Percentiles rank a stretch among this genome's conserved stretches.
phyloP scores from a whole-genome alignment of 2,113 vertebrate species.

The Corynorhinus townsendii region DNA sequence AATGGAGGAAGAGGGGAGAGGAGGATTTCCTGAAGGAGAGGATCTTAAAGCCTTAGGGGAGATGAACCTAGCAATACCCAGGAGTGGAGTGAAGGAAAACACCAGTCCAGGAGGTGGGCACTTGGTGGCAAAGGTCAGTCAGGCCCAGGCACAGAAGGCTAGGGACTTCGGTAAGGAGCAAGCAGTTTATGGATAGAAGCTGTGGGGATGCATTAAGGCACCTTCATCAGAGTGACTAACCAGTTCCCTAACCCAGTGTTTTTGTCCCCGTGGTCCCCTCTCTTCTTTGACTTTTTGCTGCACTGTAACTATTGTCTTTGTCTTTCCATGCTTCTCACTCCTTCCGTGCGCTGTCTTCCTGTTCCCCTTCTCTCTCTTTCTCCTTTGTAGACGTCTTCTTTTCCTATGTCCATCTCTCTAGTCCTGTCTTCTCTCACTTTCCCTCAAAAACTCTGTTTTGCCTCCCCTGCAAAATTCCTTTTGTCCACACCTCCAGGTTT shows the following conservation, averaged over 20 bases:
- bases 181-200: too few species aligned
- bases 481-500: background rate
- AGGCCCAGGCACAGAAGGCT: too few species aligned
- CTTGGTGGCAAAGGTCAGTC: accelerated
- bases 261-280: too few species aligned
- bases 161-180: too few species aligned
- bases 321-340: accelerated
- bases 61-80: background rate
- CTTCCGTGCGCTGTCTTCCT: background rate
- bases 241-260: accelerated
- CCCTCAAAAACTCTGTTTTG: background rate
- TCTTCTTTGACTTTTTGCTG: background rate
- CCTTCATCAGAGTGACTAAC: accelerated
- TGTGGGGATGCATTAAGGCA: accelerated
- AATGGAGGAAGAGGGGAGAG: background rate
- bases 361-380: background rate
- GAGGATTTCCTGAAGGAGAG: background rate
- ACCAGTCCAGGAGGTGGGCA: accelerated
- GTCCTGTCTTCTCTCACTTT: background rate
- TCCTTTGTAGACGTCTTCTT: background rate
- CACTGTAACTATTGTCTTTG: accelerated
- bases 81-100: background rate
- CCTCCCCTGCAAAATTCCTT: background rate
- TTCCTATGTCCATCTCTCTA: background rate
- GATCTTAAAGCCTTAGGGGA: background rate